These are phyloP conservation scores for Valencia hispanica DNA, from an alignment of 2,797 vertebrate species.

Conservation along the genomic window DNA sequence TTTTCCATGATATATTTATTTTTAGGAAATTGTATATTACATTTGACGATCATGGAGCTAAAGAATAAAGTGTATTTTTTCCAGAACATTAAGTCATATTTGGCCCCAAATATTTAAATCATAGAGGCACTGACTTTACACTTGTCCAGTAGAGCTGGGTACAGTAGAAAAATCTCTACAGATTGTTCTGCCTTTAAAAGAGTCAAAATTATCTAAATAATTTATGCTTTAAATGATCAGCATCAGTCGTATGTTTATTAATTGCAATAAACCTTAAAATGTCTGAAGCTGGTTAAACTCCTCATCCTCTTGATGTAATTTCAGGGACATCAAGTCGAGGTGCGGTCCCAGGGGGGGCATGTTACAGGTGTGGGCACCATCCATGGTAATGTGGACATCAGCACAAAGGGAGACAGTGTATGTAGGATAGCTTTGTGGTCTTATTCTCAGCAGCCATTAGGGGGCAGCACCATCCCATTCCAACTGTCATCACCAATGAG, in stretches of 20 bases:
- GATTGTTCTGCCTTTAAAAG: neutral
- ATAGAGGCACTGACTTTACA: no score
- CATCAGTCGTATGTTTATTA: neutral
- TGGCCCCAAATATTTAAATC: no score
- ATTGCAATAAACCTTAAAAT: neutral
- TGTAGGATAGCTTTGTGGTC: constrained; percentile 40
- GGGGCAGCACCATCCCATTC: constrained; percentile 56
- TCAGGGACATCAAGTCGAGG: constrained; percentile 87
- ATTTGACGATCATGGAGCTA: no score
- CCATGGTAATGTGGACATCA: constrained; percentile 90
- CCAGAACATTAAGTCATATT: no score
- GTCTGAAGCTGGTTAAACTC: neutral
- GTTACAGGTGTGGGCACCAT: constrained; percentile 89
- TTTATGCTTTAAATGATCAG: no score
- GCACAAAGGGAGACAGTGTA: constrained; percentile 86
- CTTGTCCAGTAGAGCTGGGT: no score
- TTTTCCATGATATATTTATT: no score
- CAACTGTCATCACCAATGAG: neutral
- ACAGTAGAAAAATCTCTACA: no score
- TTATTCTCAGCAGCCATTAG: constrained; percentile 46
- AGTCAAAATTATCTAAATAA: neutral
- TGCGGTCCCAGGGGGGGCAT: constrained; percentile 86
- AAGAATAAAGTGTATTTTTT: no score
- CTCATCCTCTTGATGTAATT: constrained; percentile 36
- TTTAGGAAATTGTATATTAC: no score